Conservation (phyloP, 2,888 invertebrate genomes). For the Rapana venosa region DNA sequence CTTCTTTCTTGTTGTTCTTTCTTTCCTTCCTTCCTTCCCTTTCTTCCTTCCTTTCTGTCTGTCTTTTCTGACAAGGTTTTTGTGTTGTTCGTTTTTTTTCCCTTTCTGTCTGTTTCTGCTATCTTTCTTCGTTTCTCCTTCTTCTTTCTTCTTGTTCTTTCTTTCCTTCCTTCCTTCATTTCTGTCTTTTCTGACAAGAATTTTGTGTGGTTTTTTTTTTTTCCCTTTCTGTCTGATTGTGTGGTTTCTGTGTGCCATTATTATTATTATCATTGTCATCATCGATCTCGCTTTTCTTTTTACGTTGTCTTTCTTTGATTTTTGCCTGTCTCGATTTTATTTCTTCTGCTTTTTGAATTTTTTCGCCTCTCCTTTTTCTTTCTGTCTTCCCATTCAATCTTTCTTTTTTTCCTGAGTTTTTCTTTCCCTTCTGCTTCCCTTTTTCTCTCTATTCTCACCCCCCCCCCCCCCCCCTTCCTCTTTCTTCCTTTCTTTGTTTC, state of each 20-base stretch:
- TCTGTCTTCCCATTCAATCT: too few relatives aligned
- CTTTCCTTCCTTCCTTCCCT: not conserved
- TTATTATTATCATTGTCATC: too few relatives aligned
- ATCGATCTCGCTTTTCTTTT: too few relatives aligned
- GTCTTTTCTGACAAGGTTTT: not conserved
- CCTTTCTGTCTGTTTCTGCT: constrained; percentile 39
- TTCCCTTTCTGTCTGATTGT: not conserved
- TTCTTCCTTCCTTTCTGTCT: constrained; percentile 13
- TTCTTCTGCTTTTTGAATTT: too few relatives aligned
- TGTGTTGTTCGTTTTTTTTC: too few relatives aligned
- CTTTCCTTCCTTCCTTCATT: not conserved
- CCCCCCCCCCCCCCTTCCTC: not conserved
- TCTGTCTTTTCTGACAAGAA: too few relatives aligned
- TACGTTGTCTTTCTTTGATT: too few relatives aligned
- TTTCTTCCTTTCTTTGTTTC: not conserved
- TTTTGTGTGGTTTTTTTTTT: not conserved
- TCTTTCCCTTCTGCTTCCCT: not conserved
- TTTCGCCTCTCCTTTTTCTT: too few relatives aligned
- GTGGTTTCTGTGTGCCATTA: too few relatives aligned
- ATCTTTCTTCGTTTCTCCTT: not conserved
- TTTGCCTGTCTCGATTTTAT: too few relatives aligned
- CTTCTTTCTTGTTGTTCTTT: too few relatives aligned
- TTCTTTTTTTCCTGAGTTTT: not conserved
- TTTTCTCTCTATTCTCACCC: not conserved
- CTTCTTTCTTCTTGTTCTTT: not conserved